Conservation (phyloP, 2,888 invertebrate genomes). For the Trissolcus brochymenae region DNA sequence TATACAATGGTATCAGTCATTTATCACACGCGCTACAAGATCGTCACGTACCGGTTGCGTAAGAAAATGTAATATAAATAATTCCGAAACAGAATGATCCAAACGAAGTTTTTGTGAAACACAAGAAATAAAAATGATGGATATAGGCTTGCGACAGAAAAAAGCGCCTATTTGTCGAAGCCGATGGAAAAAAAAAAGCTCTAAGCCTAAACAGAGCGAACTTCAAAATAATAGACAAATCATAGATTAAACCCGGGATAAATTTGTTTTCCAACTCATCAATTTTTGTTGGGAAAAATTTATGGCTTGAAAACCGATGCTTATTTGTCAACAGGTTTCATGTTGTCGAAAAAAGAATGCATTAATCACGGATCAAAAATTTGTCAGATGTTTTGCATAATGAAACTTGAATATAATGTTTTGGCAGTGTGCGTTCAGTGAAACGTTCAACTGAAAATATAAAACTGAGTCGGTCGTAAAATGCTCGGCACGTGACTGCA, state of each 20-base stretch:
- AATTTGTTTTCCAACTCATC: slow-evolving; percentile 13
- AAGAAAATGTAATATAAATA: slow-evolving; percentile 39
- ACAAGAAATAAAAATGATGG: slow-evolving; percentile 25
- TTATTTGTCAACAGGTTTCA: not conserved
- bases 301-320: not conserved
- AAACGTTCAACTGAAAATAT: too few species aligned
- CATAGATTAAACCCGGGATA: slow-evolving; percentile 12
- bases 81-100: slow-evolving; percentile 20
- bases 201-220: not conserved
- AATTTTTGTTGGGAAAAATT: slow-evolving; percentile 2
- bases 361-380: too few species aligned
- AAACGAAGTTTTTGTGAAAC: slow-evolving; percentile 15
- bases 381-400: too few species aligned
- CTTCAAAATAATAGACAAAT: slow-evolving; percentile 30
- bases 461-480: too few species aligned
- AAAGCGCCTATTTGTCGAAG: slow-evolving; percentile 30
- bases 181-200: slow-evolving; percentile 8
- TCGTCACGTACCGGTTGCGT: slow-evolving; percentile 21
- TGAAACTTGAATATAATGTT: too few species aligned
- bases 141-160: slow-evolving; percentile 26
- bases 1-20: slow-evolving; percentile 9
- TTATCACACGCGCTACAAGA: not conserved
- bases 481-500: too few species aligned
- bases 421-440: too few species aligned
- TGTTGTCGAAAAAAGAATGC: too few species aligned